These are phyloP conservation scores for Apamea anceps DNA, from an alignment of 2,888 invertebrate species.

Conservation along the genomic window DNA sequence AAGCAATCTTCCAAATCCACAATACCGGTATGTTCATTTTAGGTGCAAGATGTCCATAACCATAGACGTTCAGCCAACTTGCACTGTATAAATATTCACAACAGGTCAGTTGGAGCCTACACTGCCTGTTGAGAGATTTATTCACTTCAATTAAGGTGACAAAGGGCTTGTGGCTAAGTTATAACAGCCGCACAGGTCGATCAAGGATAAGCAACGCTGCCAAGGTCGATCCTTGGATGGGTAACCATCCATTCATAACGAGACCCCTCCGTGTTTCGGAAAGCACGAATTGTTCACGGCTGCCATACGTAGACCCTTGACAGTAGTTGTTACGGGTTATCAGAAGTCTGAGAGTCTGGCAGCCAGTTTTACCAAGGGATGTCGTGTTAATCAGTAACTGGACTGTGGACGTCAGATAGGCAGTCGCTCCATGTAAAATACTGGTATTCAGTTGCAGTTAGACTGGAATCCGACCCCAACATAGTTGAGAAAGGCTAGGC, in stretches of 20 bases:
- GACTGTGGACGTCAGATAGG: not conserved
- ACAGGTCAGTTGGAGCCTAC: constrained; percentile 1
- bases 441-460: not conserved
- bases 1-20: constrained; percentile 15
- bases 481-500: not conserved
- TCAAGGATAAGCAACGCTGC: not conserved
- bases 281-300: not conserved
- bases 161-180: too few species aligned
- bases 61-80: constrained; percentile 13
- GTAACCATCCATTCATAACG: not conserved
- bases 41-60: constrained; percentile 7
- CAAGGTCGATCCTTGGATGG: too few species aligned
- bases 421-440: too few species aligned
- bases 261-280: not conserved
- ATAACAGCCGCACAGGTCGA: too few species aligned
- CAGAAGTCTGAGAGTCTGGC: not conserved
- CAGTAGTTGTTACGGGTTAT: too few species aligned
- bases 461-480: not conserved
- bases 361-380: not conserved
- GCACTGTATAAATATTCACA: constrained; percentile 23
- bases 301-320: not conserved
- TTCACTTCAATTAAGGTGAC: not conserved
- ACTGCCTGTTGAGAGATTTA: not conserved
- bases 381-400: not conserved
- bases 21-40: constrained; percentile 33